Evolutionary conservation across 2,888 invertebrate species (phyloP), one percentile per base, ranked within the genome.

Genomic region (Scaptomyza parva): DNA sequence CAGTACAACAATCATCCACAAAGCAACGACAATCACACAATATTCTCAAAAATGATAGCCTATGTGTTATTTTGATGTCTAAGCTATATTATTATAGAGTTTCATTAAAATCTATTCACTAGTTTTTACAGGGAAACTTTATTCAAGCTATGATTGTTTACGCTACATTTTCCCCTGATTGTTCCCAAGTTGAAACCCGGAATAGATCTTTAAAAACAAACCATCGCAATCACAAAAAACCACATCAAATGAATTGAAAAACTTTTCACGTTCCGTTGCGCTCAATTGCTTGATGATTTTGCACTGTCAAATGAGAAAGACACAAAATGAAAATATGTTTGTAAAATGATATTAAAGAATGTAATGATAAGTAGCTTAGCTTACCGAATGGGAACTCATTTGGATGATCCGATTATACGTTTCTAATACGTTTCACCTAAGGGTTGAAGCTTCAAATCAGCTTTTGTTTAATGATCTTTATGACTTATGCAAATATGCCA

Each of bases 201-300:
- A 12, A 3, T 12, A 5, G 20, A 40, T 6, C 40, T 20, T 40
- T 9, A 20, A 17, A 18, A 28, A 55, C 72, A 28, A 41, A 73
- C 94, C 94, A 90, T 94, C 94, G 79, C 94, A 94, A 86, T 94
- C 94, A 68, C 93, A 93, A 65, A 94, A 91, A 44, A 94, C 92
- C 41, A 92, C 92, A 79, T 94, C 94, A 63, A 94, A 93, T 1
- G 93, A 92, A 61, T 92, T 78, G 1, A 94, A 58, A 70, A 92
- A 92, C 11, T 75, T 51, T 51, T 76, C 69, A 18, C 90, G 85
- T 62, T 92, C 90, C 12, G 71, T 68, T 5, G 65, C 53, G 11
- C 63, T 76, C n/a, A 90, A 48, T 5, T 76, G 24, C 48, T 79
- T 85, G 5, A 89, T 52, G 40, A 70, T 58, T 12, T 74, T 79